These are phyloP conservation scores for Panzeria rudis DNA, from an alignment of 2,888 invertebrate species.

Conservation along the genomic window DNA sequence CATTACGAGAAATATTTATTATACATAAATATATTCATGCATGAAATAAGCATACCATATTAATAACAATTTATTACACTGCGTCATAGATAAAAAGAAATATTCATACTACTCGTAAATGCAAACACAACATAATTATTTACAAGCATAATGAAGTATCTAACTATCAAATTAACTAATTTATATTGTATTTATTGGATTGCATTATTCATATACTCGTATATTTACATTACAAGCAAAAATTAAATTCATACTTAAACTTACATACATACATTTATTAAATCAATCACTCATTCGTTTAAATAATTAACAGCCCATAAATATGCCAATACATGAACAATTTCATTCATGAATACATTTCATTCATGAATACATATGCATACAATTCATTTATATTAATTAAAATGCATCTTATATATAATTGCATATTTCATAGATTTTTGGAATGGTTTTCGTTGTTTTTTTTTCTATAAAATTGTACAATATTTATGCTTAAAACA, in stretches of 20 bases:
- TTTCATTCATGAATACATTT: background rate
- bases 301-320: background rate
- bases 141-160: constrained; percentile 18
- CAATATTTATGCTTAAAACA: constrained; percentile 66
- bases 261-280: constrained; percentile 53
- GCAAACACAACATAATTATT: constrained; percentile 12
- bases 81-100: constrained; percentile 15
- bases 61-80: constrained; percentile 17
- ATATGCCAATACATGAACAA: background rate
- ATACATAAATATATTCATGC: constrained; percentile 31
- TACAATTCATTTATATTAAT: constrained; percentile 18
- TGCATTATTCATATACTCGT: constrained; percentile 26
- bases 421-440: background rate
- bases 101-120: constrained; percentile 11
- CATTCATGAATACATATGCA: background rate
- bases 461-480: constrained; percentile 55
- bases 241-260: constrained; percentile 27
- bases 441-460: constrained; percentile 24
- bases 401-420: constrained; percentile 12
- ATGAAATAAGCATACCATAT: constrained; percentile 1
- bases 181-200: constrained; percentile 9
- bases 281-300: constrained; percentile 5
- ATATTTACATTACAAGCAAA: constrained; percentile 40
- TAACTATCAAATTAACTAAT: constrained; percentile 9
- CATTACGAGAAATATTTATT: constrained; percentile 59